phyloP scores from a whole-genome alignment of 2,888 invertebrate genomes.

The Beris chalybata region DNA sequence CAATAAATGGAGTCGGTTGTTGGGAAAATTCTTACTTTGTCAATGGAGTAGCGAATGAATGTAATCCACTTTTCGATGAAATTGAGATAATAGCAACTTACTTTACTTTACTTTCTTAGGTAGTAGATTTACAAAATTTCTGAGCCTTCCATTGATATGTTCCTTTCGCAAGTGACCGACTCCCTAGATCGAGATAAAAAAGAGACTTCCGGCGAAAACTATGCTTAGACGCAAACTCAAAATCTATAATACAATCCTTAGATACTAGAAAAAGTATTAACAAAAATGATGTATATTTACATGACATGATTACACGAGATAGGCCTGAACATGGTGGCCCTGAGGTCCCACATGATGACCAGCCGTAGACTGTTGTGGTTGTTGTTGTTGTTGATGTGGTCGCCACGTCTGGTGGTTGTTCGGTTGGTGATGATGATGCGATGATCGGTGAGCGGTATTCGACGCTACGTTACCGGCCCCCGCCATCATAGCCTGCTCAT shows the following conservation, averaged over 20 bases:
- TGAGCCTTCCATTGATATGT: too few relatives aligned
- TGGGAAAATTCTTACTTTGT: too few relatives aligned
- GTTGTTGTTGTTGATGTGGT: conserved; percentile 54
- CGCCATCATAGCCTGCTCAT: conserved; percentile 42
- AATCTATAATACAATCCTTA: conserved; percentile 35
- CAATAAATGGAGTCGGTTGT: too few relatives aligned
- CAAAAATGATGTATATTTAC: conserved; percentile 34
- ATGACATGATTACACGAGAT: conserved; percentile 50
- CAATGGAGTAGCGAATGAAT: too few relatives aligned
- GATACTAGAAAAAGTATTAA: conserved; percentile 20
- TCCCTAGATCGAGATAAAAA: too few relatives aligned
- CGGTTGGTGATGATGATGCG: conserved; percentile 41
- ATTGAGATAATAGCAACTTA: too few relatives aligned
- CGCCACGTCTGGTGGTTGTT: conserved; percentile 56
- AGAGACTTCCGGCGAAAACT: too few relatives aligned
- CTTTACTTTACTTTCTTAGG: too few relatives aligned
- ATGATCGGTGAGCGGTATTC: conserved; percentile 45
- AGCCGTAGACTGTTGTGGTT: conserved; percentile 23
- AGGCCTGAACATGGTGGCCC: conserved; percentile 56
- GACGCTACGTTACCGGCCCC: conserved; percentile 7
- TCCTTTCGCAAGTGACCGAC: too few relatives aligned
- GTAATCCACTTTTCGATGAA: too few relatives aligned
- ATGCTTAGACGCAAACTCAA: too few relatives aligned
- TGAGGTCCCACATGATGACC: conserved; percentile 36
- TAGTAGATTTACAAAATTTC: too few relatives aligned